Evolutionary conservation across 2,797 vertebrate species (phyloP).

Genomic region (Leuciscus waleckii): DNA sequence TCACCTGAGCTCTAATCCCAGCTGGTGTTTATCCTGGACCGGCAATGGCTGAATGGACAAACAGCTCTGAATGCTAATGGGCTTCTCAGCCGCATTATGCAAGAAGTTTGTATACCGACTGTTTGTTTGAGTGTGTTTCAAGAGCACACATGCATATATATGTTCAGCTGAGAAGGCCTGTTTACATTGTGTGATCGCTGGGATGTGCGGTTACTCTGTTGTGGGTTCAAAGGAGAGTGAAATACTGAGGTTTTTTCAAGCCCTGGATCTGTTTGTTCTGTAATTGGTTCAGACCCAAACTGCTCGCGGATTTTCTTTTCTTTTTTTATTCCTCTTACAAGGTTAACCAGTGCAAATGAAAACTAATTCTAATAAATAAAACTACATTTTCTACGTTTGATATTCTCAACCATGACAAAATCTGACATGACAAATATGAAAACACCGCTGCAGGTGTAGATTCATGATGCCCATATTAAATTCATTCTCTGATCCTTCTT

Average conservation of each 20-base stretch:
- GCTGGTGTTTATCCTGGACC: conserved; percentile 63
- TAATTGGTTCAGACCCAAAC: conserved; percentile 31
- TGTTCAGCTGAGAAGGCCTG: conserved; percentile 40
- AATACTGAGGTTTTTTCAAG: background rate
- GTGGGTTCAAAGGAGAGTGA: conserved; percentile 5
- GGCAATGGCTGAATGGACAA: conserved; percentile 44
- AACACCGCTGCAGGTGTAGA: background rate
- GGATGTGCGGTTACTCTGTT: background rate
- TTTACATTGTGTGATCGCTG: conserved; percentile 28
- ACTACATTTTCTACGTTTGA: background rate
- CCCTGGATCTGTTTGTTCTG: conserved; percentile 17
- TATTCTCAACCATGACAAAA: conserved; percentile 13
- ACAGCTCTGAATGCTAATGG: conserved; percentile 62
- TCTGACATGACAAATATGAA: no score
- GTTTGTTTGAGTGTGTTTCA: conserved; percentile 26
- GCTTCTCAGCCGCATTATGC: conserved; percentile 38
- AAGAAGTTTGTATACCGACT: background rate
- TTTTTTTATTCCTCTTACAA: conserved; percentile 11
- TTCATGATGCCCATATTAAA: no score
- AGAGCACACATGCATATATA: conserved; percentile 43
- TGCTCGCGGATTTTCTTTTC: background rate
- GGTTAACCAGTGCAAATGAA: conserved; percentile 31
- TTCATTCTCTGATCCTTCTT: no score
- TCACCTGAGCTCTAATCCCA: conserved; percentile 56
- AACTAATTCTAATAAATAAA: conserved; percentile 13